Base-by-base conservation (phyloP, 2,113 vertebrate species). In the Sebastes schlegelii region DNA sequence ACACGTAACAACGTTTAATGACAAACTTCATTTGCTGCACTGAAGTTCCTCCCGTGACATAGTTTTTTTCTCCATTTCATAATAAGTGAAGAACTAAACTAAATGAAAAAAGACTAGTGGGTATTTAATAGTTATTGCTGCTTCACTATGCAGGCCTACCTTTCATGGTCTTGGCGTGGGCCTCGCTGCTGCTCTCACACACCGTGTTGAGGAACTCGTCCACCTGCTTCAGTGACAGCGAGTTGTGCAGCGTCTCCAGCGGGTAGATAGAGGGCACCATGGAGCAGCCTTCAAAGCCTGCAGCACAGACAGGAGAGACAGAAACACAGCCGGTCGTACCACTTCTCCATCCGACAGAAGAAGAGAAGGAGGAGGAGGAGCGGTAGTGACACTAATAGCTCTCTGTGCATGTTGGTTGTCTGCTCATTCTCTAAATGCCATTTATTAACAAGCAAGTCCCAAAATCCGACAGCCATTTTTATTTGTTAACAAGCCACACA, bases 221-320 rank as follows among this genome's bases (percentile, higher is more conserved):
- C 89, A 99, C 97, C 95, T 99, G 98, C 86, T 96, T 97, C 88
- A 99, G 91, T 1, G 98, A 99, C 21, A 99, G 97, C 9, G 96
- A 97, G 95, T 99, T 99, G 95, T 99, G 98, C 90, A 99, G 96
- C 0, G 98, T 99, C 95, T 99, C 98, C 95, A 99, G 91, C 0
- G 98, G 98, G 88, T 98, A 97, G 90, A 99, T 98, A 63, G 97
- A 99, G 89, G 98, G 98, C 85, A 99, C 98, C 98, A 99, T 97
- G 85, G 98, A 99, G 88, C 97, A 99, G 86, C 98, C 98, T 95
- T 99, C 98, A 86, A 99, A 99, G 67, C 98, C 98, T 99, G 96
- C 85, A 81, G 76, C 80, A 94, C 52, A 90, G 52, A 80, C 6
- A 83, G 67, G 62, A 68, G 49, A 77, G 88, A 95, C 91, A 77